Conservation (phyloP, 2,797 vertebrate genomes). For the Chaunax sp. region DNA sequence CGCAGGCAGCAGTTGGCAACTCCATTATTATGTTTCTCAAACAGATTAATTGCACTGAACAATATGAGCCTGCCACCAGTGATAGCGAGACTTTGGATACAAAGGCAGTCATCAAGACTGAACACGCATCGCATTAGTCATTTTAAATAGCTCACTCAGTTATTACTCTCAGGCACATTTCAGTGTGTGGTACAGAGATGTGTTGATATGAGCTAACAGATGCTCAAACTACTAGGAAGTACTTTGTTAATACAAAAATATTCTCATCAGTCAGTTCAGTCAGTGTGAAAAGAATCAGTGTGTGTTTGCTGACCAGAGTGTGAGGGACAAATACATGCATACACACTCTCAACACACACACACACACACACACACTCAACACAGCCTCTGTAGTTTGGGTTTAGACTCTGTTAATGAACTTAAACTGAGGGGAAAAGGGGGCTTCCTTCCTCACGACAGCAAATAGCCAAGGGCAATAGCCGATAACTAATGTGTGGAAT, state of each 20-base stretch:
- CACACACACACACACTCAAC: not conserved
- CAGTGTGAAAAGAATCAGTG: not conserved
- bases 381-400: conserved; percentile 41
- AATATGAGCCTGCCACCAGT: conserved; percentile 67
- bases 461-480: conserved; percentile 99
- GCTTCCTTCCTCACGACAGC: conserved; percentile 88
- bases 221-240: conserved; percentile 18
- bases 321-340: not conserved
- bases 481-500: conserved; percentile 99
- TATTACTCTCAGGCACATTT: conserved; percentile 39
- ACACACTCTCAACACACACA: not conserved
- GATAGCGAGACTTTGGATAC: conserved; percentile 64
- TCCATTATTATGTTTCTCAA: conserved; percentile 76
- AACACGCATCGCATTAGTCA: conserved; percentile 61
- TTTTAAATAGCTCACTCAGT: conserved; percentile 69
- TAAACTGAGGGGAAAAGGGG: conserved; percentile 84
- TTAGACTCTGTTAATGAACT: conserved; percentile 86
- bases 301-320: not conserved
- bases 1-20: conserved; percentile 68
- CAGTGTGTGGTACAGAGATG: conserved; percentile 24
- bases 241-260: not conserved
- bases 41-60: conserved; percentile 75
- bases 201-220: conserved; percentile 8
- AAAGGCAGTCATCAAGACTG: conserved; percentile 67
- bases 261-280: not conserved